Base-by-base conservation (phyloP, 2,113 vertebrate genomes). In the Ancistrus triradiatus region DNA sequence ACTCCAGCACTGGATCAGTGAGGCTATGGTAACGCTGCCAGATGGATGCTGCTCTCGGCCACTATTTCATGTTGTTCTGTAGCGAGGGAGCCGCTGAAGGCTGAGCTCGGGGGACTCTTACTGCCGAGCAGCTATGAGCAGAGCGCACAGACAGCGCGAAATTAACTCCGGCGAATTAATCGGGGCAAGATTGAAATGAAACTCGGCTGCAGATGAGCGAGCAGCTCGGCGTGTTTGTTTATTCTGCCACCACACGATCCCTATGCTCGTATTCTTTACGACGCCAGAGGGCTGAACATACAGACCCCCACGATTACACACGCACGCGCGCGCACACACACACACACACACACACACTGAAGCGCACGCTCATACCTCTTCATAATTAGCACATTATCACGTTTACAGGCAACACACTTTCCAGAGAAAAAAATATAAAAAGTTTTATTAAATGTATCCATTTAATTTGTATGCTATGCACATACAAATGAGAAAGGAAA, bases 141-240 rank as follows among this genome's bases (percentile, higher is more conserved):
- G 33, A 62, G 80, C 78, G 72, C 52, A 37, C 79, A 74, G 84
- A 70, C 80, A 68, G 80, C 1, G 13, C 7, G 66, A 92, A 89
- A 94, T 92, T 90, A 91, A 92, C 92, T 85, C 88, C 72, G 81
- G 55, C 66, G 80, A 92, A 92, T 91, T 94, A 94, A 94, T 95
- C 92, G 90, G 86, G 88, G 90, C 89, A 91, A 88, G 90, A 92
- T 89, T 91, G 93, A 88, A 85, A 91, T 88, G 89, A 88, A 88
- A 89, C 89, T 86, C 86, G 84, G 88, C 86, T 74, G 83, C 87
- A 87, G 87, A 81, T 84, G 84, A 88, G 81, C 81, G 87, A 84
- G 83, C 86, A 87, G 81, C 81, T 78, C 83, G 11, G 77, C 47
- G 62, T 53, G 50, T 58, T 69, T 66, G 63, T 72, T 65, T 68